phyloP scores from a whole-genome alignment of 2,888 invertebrate species.

The Mesorhabditis spiculigera region DNA sequence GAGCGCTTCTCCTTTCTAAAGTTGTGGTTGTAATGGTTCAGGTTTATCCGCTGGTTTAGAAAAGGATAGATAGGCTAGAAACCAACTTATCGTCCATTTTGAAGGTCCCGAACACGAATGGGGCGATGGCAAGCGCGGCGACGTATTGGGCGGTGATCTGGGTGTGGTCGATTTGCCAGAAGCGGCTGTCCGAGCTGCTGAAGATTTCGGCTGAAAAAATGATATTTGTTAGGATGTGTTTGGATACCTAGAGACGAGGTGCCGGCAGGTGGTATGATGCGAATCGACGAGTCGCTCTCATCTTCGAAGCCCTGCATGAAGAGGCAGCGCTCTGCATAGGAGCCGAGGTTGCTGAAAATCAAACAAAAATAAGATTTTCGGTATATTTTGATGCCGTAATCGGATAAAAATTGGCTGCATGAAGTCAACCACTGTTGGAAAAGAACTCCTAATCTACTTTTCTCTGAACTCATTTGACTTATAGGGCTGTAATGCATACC shows the following conservation, averaged over 20 bases:
- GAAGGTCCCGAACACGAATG: slow-evolving; percentile 21
- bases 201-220: background rate
- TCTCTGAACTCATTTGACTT: too few species aligned
- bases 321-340: slow-evolving; percentile 1
- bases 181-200: slow-evolving; percentile 1
- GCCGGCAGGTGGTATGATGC: background rate
- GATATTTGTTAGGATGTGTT: too few species aligned
- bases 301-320: background rate
- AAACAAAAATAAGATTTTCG: too few species aligned
- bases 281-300: background rate
- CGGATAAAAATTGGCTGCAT: too few species aligned
- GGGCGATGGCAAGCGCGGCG: slow-evolving; percentile 18
- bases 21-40: background rate
- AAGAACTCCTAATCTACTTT: too few species aligned
- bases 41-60: background rate
- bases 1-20: background rate
- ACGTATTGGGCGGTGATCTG: slow-evolving; percentile 19
- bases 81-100: slow-evolving; percentile 6
- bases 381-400: too few species aligned
- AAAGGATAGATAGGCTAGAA: background rate
- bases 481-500: too few species aligned
- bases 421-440: too few species aligned
- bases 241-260: background rate
- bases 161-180: slow-evolving; percentile 22
- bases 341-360: background rate